phyloP scores from a whole-genome alignment of 1,140 invertebrate genomes.

The Coptotermes formosanus region DNA sequence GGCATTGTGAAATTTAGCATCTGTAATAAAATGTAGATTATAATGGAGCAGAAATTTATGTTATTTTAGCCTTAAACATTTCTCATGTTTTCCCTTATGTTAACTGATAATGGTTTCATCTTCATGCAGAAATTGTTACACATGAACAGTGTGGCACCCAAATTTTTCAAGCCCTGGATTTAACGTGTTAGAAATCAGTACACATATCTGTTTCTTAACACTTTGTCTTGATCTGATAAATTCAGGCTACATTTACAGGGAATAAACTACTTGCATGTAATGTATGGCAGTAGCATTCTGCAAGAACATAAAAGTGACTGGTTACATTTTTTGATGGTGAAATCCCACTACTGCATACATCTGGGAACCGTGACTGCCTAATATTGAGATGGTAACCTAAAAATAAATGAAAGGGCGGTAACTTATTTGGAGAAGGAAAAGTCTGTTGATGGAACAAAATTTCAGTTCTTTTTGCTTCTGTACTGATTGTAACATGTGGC shows the following conservation, averaged over 20 bases:
- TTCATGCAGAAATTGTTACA: neutral
- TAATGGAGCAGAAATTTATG: neutral
- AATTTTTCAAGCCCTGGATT: constrained; percentile 1
- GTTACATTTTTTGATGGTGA: too few species aligned
- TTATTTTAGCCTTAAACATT: constrained; percentile 11
- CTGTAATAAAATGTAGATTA: neutral
- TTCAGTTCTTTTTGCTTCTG: too few species aligned
- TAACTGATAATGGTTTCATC: neutral
- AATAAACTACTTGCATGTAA: too few species aligned
- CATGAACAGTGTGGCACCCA: neutral
- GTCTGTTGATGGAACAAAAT: too few species aligned
- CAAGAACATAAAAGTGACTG: too few species aligned
- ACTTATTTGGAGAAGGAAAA: too few species aligned
- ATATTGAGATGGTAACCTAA: too few species aligned
- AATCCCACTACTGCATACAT: too few species aligned
- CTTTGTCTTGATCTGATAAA: neutral
- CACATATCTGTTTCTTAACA: neutral
- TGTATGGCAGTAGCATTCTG: too few species aligned
- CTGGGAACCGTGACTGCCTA: too few species aligned
- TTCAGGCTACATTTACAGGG: neutral
- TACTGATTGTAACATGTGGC: too few species aligned
- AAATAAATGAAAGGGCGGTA: too few species aligned
- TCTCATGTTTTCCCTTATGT: neutral
- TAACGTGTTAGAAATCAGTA: neutral
- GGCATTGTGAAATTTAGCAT: neutral